A percentile compares a stretch with the other conserved stretches of the same genome.
phyloP scores from a whole-genome alignment of 2,113 vertebrate genomes.

The Vireo altiloquus region DNA sequence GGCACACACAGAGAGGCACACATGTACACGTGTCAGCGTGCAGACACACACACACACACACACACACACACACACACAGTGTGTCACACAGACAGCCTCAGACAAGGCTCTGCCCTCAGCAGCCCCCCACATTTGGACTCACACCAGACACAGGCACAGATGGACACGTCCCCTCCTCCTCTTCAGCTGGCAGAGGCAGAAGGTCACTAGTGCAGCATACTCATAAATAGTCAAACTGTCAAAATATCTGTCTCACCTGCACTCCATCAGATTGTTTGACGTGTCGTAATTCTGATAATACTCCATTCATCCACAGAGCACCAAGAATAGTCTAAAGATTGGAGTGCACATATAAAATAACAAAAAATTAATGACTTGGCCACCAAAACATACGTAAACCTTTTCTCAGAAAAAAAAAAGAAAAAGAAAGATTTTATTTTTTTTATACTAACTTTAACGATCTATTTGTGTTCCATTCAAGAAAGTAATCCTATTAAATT shows the following conservation, averaged over 20 bases:
- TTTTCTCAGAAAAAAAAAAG: background rate
- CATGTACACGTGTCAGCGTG: accelerated
- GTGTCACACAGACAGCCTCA: background rate
- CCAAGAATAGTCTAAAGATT: background rate
- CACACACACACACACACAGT: background rate
- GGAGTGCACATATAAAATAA: background rate
- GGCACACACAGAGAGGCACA: background rate
- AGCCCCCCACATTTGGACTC: background rate
- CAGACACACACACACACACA: no score
- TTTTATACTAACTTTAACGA: background rate
- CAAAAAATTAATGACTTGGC: accelerated
- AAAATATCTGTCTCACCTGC: background rate
- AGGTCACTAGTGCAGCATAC: background rate
- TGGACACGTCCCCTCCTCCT: accelerated
- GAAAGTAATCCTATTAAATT: background rate
- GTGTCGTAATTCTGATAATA: background rate
- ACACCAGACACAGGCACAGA: background rate
- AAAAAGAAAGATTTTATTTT: background rate
- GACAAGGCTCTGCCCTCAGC: accelerated
- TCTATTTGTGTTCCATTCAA: background rate
- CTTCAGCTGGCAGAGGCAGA: accelerated
- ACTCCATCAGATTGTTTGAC: background rate
- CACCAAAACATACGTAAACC: accelerated
- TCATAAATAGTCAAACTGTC: background rate
- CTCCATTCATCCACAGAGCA: background rate